Base-by-base conservation (phyloP, 37 sponge, comb jelly and placozoan species). In the Chondrosia reniformis region DNA sequence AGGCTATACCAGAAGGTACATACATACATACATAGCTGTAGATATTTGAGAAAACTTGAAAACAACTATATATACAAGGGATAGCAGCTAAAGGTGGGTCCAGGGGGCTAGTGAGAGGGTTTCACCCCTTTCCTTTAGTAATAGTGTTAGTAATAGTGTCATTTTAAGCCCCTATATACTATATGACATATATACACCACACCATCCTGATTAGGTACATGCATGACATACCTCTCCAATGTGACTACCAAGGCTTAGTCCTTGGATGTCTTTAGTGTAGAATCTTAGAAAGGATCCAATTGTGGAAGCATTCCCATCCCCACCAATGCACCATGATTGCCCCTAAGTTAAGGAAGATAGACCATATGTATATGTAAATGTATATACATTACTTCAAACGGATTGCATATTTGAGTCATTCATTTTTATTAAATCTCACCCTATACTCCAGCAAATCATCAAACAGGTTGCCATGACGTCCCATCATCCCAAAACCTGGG, bases 321-420 rank as follows among this genome's bases (percentile, higher is more conserved):
- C 84, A 24, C 93, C 93, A 25, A 92, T 92, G 76, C 76, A 63
- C 82, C 85, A 92, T 15, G 93, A 88, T 43, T 85, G 63, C 1
- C 93, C 93, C 92, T 91, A 75, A 21, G 74, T 5, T 28, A 24
- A 40, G 0, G 28, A 31, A 58, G 17, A 43, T n/a, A n/a, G n/a
- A n/a, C n/a, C n/a, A 56, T 3, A 56, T 4, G 58, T 4, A 56
- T 4, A 56, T 28, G 58, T 2, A 24, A 56, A 24, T 56, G 8
- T 6, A 6, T 56, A 24, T 2, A 56, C 58, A 30, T 17, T 19
- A 33, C 4, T 2, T 4, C 1, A 76, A 36, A 9, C 56, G 33
- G 52, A 21, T 1, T 41, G 34, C 36, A 27, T 27, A 69, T n/a
- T n/a, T n/a, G n/a, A n/a, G n/a, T n/a, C n/a, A n/a, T n/a, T n/a